Evolutionary conservation across 2,888 invertebrate genomes (phyloP).

Genomic region (Hipparchia semele): DNA sequence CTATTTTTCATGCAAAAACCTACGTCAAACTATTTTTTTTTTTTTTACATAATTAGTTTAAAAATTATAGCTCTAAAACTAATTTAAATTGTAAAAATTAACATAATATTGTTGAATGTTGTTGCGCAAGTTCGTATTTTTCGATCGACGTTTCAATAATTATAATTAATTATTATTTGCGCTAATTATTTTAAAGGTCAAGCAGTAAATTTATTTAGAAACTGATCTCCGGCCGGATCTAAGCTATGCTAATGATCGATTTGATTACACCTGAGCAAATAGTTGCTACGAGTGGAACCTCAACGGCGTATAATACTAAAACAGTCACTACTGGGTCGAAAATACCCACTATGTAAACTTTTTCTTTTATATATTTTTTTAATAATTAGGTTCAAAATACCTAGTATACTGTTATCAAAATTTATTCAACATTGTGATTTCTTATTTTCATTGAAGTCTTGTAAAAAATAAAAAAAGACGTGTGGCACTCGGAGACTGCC

Average conservation of each 20-base stretch:
- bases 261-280: constrained; percentile 32
- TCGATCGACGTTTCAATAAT: neutral
- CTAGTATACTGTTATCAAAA: no score
- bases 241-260: constrained; percentile 34
- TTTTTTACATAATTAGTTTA: neutral
- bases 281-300: constrained; percentile 26
- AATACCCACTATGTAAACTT: neutral
- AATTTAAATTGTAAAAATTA: neutral
- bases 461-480: no score
- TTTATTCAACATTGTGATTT: no score
- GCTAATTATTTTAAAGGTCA: constrained; percentile 35
- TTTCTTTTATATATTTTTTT: neutral
- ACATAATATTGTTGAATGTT: constrained; percentile 4
- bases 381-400: neutral
- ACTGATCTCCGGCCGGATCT: constrained; percentile 34
- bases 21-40: neutral
- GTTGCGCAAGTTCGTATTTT: constrained; percentile 5
- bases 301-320: constrained; percentile 1
- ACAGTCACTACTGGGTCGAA: neutral
- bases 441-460: no score
- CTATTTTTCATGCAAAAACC: no score
- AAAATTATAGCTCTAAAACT: neutral
- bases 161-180: constrained; percentile 23
- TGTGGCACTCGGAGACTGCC: no score
- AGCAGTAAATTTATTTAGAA: constrained; percentile 30